These are phyloP conservation scores for Melanotaenia duboulayi DNA, from an alignment of 2,113 vertebrate genomes.

Conservation along the genomic window DNA sequence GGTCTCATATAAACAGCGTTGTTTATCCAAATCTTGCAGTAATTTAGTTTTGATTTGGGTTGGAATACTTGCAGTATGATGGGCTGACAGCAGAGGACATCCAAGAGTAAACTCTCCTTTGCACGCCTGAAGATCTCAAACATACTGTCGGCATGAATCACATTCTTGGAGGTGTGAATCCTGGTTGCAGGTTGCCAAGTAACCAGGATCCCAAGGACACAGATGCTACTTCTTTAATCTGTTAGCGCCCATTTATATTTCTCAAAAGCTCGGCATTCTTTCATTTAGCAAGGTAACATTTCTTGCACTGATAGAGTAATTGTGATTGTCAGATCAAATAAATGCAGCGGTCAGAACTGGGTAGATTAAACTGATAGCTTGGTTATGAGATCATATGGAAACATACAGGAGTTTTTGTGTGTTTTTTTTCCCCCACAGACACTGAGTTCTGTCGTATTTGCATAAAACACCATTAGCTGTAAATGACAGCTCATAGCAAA, in stretches of 20 bases:
- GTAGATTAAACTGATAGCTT: slow-evolving; percentile 28
- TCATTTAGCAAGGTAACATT: slow-evolving; percentile 25
- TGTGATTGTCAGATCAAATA: slow-evolving; percentile 18
- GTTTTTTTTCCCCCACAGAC: slow-evolving; percentile 18
- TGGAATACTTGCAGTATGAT: slow-evolving; percentile 37
- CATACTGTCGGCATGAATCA: slow-evolving; percentile 60
- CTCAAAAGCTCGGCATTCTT: slow-evolving; percentile 19
- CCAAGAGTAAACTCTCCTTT: slow-evolving; percentile 43
- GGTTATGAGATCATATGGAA: slow-evolving; percentile 30
- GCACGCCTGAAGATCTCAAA: slow-evolving; percentile 32
- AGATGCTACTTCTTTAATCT: slow-evolving; percentile 65
- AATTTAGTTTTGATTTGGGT: slow-evolving; percentile 1
- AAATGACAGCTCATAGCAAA: slow-evolving; percentile 52
- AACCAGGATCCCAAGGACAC: slow-evolving; percentile 75
- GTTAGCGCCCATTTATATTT: slow-evolving; percentile 59
- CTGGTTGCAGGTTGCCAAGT: slow-evolving; percentile 79
- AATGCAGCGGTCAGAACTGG: not conserved
- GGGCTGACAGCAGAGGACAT: slow-evolving; percentile 62
- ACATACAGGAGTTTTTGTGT: slow-evolving; percentile 38
- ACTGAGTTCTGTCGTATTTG: slow-evolving; percentile 33
- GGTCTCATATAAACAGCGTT: not conserved
- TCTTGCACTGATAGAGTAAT: slow-evolving; percentile 20
- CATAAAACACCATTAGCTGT: slow-evolving; percentile 53
- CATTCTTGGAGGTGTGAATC: slow-evolving; percentile 72
- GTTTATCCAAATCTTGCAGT: not conserved